Percentiles rank a stretch among this genome's conserved stretches.
phyloP scores from a whole-genome alignment of 1,140 invertebrate species.

The Dendroctonus valens region DNA sequence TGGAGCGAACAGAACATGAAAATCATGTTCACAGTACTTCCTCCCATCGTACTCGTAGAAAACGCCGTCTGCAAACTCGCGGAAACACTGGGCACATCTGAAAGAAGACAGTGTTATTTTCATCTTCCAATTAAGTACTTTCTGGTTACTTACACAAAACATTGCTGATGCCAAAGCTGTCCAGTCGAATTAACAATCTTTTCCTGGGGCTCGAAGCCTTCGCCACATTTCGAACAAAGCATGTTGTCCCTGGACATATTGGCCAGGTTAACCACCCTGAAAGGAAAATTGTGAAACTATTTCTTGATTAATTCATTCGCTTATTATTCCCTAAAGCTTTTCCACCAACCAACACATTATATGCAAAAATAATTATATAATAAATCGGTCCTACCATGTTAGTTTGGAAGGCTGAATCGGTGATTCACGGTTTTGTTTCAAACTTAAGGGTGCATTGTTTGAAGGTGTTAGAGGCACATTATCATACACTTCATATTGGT shows the following conservation, averaged over 20 bases:
- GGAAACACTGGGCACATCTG: conserved; percentile 97
- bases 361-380: no score
- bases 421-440: no score
- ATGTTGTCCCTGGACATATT: conserved; percentile 84
- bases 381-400: no score
- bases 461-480: conserved; percentile 29
- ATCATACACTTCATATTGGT: conserved; percentile 37
- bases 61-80: conserved; percentile 94
- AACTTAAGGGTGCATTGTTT: no score
- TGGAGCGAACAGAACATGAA: conserved; percentile 97
- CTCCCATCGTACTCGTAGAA: conserved; percentile 99
- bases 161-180: conserved; percentile 97
- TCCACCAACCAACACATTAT: no score
- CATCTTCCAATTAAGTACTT: neutral
- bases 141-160: conserved; percentile 87
- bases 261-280: conserved; percentile 56
- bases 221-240: conserved; percentile 90
- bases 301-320: neutral
- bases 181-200: conserved; percentile 99
- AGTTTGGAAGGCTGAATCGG: no score
- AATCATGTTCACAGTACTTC: conserved; percentile 99
- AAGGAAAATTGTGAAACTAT: conserved; percentile 46
- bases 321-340: no score
- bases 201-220: conserved; percentile 92
- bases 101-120: conserved; percentile 25